Conservation (phyloP, 2,797 vertebrate genomes). For the Hafferia zeledoni region DNA sequence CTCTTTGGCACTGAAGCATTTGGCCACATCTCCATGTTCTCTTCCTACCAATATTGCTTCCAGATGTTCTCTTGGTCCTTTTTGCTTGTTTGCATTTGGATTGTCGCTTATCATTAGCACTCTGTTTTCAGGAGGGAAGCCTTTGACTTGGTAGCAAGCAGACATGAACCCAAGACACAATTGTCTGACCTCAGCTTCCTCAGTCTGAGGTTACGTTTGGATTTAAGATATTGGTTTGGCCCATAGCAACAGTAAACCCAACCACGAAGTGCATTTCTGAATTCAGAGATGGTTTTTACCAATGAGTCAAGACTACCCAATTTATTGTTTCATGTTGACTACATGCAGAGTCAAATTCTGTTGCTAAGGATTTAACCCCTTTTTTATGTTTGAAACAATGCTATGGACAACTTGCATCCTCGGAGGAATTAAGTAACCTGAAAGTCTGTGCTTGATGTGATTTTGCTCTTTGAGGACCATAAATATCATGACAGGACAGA, state of each 20-base stretch:
- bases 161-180: conserved; percentile 33
- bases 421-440: background rate
- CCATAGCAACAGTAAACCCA: background rate
- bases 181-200: conserved; percentile 49
- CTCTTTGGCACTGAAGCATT: conserved; percentile 36
- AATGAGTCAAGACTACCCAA: background rate
- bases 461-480: background rate
- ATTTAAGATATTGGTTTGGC: conserved; percentile 34
- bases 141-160: conserved; percentile 42
- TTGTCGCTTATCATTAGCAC: conserved; percentile 14
- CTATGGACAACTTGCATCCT: background rate
- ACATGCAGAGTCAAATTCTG: accelerated
- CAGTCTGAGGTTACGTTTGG: conserved; percentile 21
- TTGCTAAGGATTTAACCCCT: background rate
- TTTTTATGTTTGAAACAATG: background rate
- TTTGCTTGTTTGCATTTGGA: conserved; percentile 12
- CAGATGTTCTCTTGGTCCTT: conserved; percentile 62
- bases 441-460: background rate
- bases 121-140: conserved; percentile 8
- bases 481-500: background rate
- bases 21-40: conserved; percentile 52
- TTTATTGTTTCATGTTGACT: background rate
- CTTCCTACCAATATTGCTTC: conserved; percentile 48
- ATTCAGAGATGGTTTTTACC: background rate
- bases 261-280: conserved; percentile 7